Conservation (phyloP, 2,797 vertebrate species). For the Peromyscus nudipes region DNA sequence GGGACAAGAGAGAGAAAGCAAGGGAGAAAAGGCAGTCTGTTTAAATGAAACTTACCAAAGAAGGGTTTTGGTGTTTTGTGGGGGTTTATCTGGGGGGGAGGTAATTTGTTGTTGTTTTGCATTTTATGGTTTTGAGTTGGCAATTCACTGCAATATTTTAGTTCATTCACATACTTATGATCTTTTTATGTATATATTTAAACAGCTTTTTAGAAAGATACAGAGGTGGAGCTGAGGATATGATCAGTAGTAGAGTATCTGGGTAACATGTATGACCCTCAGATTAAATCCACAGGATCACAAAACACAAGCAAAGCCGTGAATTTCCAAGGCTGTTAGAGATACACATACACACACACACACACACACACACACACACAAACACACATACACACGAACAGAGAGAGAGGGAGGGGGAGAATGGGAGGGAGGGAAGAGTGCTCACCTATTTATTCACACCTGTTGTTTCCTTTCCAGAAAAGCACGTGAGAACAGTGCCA, state of each 20-base stretch:
- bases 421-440: background rate
- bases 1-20: slow-evolving; percentile 19
- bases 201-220: slow-evolving; percentile 29
- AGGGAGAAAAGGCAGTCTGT: slow-evolving; percentile 23
- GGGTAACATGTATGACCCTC: background rate
- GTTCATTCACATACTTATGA: slow-evolving; percentile 70
- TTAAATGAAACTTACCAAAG: slow-evolving; percentile 65
- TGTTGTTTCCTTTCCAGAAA: slow-evolving; percentile 64
- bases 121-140: slow-evolving; percentile 64
- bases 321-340: background rate
- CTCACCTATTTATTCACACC: slow-evolving; percentile 51
- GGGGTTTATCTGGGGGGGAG: background rate
- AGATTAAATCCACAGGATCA: background rate
- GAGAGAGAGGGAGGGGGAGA: too few relatives aligned
- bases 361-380: background rate
- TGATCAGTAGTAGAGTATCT: background rate
- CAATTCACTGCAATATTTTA: slow-evolving; percentile 62
- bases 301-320: background rate
- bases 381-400: background rate
- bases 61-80: background rate
- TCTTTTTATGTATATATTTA: slow-evolving; percentile 69
- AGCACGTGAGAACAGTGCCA: slow-evolving; percentile 2
- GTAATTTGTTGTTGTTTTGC: background rate
- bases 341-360: background rate
- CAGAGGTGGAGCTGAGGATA: background rate